phyloP scores from a whole-genome alignment of 2,797 vertebrate genomes.

The Tarsius wallacei region DNA sequence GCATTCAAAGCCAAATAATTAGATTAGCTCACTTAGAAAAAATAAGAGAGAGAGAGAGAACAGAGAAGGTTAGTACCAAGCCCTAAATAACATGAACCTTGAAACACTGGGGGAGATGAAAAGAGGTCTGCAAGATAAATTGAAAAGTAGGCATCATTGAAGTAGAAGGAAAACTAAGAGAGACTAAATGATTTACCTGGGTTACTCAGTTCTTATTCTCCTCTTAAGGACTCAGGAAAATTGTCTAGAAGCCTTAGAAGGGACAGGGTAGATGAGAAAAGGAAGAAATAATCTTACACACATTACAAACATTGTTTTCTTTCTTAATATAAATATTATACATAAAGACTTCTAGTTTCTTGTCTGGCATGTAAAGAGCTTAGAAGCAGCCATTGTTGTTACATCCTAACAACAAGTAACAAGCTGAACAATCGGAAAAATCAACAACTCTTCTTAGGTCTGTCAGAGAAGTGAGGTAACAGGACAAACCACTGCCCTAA shows the following conservation, averaged over 20 bases:
- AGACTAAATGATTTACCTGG: not conserved
- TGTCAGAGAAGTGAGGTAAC: not conserved
- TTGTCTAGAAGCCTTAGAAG: not conserved
- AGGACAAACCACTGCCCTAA: not conserved
- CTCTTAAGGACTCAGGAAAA: not conserved
- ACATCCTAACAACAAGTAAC: not conserved
- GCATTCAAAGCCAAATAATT: not conserved
- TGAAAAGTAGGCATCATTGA: not conserved
- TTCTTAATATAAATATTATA: not conserved
- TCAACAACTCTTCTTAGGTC: not conserved
- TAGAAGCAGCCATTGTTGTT: not conserved
- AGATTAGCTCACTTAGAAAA: slow-evolving; percentile 5
- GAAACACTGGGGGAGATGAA: not conserved
- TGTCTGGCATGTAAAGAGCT: not conserved
- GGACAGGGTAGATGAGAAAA: not conserved
- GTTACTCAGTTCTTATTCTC: not conserved
- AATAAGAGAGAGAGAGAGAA: not conserved
- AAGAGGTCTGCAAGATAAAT: not conserved
- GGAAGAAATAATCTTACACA: slow-evolving; percentile 14
- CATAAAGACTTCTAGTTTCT: not conserved
- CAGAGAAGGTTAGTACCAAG: not conserved
- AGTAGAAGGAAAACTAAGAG: slow-evolving; percentile 27
- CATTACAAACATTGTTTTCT: not conserved
- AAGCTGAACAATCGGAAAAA: not conserved
- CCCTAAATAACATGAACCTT: not conserved